These are phyloP conservation scores for Carposina sasakii DNA, from an alignment of 1,140 invertebrate genomes.

Conservation along the genomic window DNA sequence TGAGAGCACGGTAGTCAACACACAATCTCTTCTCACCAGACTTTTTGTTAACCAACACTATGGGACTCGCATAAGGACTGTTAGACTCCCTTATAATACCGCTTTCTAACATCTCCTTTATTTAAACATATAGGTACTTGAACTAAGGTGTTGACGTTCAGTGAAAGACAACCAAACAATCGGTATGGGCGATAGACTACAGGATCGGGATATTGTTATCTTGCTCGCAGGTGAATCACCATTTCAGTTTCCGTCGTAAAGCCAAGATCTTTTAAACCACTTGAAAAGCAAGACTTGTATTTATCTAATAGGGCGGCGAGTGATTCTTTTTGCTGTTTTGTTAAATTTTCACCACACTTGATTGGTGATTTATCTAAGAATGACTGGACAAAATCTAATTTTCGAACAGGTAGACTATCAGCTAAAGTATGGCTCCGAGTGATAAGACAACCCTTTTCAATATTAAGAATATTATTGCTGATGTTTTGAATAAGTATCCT, in stretches of 20 bases:
- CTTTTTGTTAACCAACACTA: slow-evolving; percentile 20
- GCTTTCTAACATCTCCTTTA: slow-evolving; percentile 12
- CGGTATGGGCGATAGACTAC: slow-evolving; percentile 10
- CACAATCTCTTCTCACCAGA: slow-evolving; percentile 17
- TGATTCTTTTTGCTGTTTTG: neutral
- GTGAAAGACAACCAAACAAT: slow-evolving; percentile 11
- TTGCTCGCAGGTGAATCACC: neutral
- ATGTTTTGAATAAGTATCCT: neutral
- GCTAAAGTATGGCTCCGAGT: neutral
- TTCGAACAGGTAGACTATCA: neutral
- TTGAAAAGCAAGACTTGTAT: neutral
- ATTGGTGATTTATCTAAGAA: neutral
- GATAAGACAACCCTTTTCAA: neutral
- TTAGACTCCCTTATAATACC: slow-evolving; percentile 16
- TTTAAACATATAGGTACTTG: slow-evolving; percentile 15
- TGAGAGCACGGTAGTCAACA: slow-evolving; percentile 21
- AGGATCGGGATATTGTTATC: slow-evolving; percentile 7
- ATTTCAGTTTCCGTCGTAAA: slow-evolving; percentile 6
- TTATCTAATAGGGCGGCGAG: neutral
- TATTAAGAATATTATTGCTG: neutral
- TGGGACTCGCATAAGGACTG: slow-evolving; percentile 15
- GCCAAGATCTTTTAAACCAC: neutral
- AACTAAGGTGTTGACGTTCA: slow-evolving; percentile 4
- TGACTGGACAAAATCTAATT: neutral
- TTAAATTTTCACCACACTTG: neutral